Percentiles rank a stretch among this genome's conserved stretches.
These are phyloP conservation scores for Ciconia stormi DNA, from an alignment of 2,113 vertebrate genomes.

Conservation along the genomic window DNA sequence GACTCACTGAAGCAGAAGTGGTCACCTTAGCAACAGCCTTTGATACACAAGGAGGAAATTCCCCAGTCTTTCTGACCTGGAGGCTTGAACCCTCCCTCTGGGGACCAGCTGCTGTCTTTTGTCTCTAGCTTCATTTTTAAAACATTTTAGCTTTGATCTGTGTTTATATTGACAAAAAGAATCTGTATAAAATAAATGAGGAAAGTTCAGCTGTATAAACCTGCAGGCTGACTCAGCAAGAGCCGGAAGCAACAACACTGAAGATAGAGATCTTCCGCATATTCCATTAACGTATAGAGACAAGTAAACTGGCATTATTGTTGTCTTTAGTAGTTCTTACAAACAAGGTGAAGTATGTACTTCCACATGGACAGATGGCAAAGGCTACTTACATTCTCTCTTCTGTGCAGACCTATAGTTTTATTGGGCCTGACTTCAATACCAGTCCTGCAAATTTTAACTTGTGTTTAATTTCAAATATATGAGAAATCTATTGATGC, in stretches of 20 bases:
- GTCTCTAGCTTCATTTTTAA: not conserved
- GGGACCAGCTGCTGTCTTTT: constrained; percentile 20
- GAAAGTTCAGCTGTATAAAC: constrained; percentile 21
- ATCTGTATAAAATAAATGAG: not conserved
- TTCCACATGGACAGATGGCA: not conserved
- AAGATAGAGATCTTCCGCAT: not conserved
- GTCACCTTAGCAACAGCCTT: not conserved
- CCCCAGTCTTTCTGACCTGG: not conserved
- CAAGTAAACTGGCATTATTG: not conserved
- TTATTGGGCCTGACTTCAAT: not conserved
- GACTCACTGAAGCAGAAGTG: not conserved
- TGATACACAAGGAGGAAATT: not conserved
- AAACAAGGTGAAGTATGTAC: not conserved
- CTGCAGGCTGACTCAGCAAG: not conserved
- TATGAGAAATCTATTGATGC: not conserved
- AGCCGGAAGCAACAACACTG: not conserved
- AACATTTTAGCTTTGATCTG: constrained; percentile 15
- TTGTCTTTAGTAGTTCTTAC: not conserved
- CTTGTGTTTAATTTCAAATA: not conserved
- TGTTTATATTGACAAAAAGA: constrained; percentile 30
- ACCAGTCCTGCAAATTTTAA: not conserved
- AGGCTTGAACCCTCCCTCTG: not conserved
- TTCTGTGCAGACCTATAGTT: not conserved
- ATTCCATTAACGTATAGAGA: not conserved
- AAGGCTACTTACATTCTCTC: not conserved